These are phyloP conservation scores for Papilio elwesi DNA, from an alignment of 2,888 invertebrate species.

Conservation along the genomic window DNA sequence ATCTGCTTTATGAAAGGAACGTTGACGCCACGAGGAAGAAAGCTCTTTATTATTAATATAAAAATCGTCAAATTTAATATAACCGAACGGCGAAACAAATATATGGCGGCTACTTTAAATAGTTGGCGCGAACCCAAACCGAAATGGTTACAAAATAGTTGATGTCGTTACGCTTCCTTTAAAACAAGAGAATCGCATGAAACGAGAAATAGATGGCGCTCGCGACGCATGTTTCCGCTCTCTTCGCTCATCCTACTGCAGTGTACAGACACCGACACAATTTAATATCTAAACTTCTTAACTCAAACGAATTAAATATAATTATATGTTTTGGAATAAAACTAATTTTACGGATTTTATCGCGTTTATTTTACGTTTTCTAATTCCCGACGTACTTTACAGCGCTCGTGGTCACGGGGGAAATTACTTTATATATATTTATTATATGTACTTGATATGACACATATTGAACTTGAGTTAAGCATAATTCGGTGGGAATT, in stretches of 20 bases:
- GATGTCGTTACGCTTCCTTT: slow-evolving; percentile 75
- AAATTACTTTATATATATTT: too few species aligned
- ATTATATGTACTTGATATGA: too few species aligned
- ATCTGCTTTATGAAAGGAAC: slow-evolving; percentile 31
- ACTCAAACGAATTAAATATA: not conserved
- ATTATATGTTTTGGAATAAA: too few species aligned
- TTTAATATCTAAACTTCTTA: slow-evolving; percentile 1
- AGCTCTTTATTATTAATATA: slow-evolving; percentile 21
- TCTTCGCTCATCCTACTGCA: slow-evolving; percentile 47
- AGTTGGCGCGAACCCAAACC: slow-evolving; percentile 76
- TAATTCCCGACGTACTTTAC: too few species aligned
- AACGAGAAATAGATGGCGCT: slow-evolving; percentile 78
- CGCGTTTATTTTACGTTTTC: too few species aligned
- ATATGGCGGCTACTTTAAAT: slow-evolving; percentile 61
- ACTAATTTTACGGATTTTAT: too few species aligned
- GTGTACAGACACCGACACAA: slow-evolving; percentile 46
- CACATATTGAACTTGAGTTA: too few species aligned
- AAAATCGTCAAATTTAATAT: slow-evolving; percentile 37
- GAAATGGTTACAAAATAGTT: slow-evolving; percentile 74
- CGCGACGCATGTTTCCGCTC: slow-evolving; percentile 75
- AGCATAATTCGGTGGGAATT: too few species aligned
- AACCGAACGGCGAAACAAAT: slow-evolving; percentile 48
- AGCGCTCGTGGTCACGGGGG: too few species aligned
- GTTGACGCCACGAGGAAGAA: slow-evolving; percentile 16
- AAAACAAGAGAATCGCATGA: slow-evolving; percentile 77